Percentiles rank a stretch among this genome's conserved stretches.
Conservation (phyloP, 2,797 vertebrate genomes). For the Crypturellus tataupa region DNA sequence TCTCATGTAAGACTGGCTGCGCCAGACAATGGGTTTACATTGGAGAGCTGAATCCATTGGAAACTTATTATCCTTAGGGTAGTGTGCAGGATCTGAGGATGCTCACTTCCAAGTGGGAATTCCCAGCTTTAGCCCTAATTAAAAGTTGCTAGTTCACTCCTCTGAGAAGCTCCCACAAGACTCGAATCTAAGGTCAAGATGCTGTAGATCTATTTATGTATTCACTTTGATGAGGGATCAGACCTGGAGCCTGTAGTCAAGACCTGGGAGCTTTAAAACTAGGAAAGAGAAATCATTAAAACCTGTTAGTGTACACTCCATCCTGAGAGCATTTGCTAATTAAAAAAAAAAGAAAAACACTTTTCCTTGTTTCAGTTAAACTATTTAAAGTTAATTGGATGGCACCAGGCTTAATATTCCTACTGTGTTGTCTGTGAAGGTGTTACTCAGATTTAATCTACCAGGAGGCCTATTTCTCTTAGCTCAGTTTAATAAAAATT, state of each 20-base stretch:
- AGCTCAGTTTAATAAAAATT: constrained; percentile 7
- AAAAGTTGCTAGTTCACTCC: constrained; percentile 27
- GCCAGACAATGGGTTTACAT: background rate
- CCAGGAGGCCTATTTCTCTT: background rate
- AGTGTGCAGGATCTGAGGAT: constrained; percentile 7
- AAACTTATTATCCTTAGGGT: background rate
- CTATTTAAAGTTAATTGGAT: constrained; percentile 28
- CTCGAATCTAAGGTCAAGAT: background rate
- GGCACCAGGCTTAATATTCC: background rate
- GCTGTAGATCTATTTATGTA: background rate
- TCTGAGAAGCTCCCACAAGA: background rate
- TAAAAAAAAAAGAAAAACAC: background rate
- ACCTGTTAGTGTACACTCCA: constrained; percentile 16
- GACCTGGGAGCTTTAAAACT: background rate
- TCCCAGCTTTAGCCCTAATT: constrained; percentile 38
- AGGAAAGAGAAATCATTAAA: background rate
- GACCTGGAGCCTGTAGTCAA: background rate
- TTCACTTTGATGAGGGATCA: background rate
- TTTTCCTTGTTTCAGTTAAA: background rate
- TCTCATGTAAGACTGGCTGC: background rate
- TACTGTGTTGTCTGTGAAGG: background rate
- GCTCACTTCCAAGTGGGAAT: background rate
- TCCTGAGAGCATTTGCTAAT: background rate
- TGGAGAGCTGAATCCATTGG: background rate
- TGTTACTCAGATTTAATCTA: background rate